Evolutionary conservation across 2,797 vertebrate genomes (phyloP), one percentile per base, ranked within the genome.

Genomic region (Ataeniobius toweri): DNA sequence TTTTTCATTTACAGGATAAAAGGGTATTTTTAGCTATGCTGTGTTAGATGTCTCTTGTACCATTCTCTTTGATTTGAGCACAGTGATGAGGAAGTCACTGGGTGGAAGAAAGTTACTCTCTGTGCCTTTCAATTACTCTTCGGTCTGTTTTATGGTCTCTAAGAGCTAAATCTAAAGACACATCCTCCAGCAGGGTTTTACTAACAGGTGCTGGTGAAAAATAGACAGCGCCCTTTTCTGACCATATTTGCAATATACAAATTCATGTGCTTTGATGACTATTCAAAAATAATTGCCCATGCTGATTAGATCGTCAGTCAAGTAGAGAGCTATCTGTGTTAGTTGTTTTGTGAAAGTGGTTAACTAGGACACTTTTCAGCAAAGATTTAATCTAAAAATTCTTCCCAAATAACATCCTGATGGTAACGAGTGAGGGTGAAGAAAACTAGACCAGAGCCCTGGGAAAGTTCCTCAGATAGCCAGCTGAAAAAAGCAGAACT

Each of bases 11-110:
- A 18, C 71, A 13, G 80, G 69, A 75, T 77, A 67, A 55, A 51
- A 31, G 36, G 26, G 22, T 70, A 78, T 68, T 72, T 71, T 24
- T 28, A 24, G 77, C 73, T 69, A 48, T 63, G 58, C 10, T 53
- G n/a, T 56, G 53, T 71, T 80, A 71, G 59, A 58, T 26, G 41
- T 26, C 55, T 75, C 67, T 74, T 89, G 79, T 74, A 75, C 67
- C 71, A 71, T 83, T 84, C 68, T 50, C 72, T 81, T 80, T 77
- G 61, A 80, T 71, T 44, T 58, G 58, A 67, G 50, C 68, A 18
- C 28, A 78, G 61, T 12, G 39, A 4, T 71, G 46, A 79, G 58
- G 28, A 79, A 75, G 14, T 5, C 55, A 59, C 73, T 53, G 9
- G 18, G 28, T 24, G 74, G 78, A 58, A 22, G 20, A 67, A 68